These are phyloP conservation scores for Ivindomyrus marchei DNA, from an alignment of 2,113 vertebrate species.

Conservation along the genomic window DNA sequence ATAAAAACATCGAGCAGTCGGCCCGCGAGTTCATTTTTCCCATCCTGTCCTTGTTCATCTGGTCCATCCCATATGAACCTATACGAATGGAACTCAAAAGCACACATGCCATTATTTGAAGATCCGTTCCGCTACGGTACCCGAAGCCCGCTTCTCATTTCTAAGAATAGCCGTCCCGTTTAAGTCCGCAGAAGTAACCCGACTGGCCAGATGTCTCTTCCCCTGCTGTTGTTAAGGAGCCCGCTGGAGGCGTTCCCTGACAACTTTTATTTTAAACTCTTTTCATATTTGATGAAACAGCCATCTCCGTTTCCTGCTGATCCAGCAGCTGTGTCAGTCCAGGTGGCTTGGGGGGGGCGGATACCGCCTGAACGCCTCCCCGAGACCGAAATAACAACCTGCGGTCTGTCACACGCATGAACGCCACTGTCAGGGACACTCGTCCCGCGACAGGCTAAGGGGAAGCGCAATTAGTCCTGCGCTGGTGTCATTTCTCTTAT, in stretches of 20 bases:
- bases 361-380: not conserved
- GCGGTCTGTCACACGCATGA: conserved; percentile 5
- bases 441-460: not conserved
- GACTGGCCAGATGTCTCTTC: conserved; percentile 18
- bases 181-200: not conserved
- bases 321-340: conserved; percentile 54
- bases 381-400: conserved; percentile 6
- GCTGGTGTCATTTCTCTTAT: not conserved
- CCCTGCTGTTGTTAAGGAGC: not conserved
- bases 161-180: not conserved
- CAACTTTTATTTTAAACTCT: not conserved
- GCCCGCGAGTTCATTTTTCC: not conserved
- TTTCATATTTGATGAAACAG: conserved; percentile 12
- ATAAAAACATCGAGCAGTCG: conserved; percentile 34
- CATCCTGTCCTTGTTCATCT: not conserved
- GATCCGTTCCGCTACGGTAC: not conserved
- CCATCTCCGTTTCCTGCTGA: conserved; percentile 49
- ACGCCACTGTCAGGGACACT: not conserved
- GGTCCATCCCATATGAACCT: not conserved
- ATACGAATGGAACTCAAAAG: not conserved
- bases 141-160: not conserved
- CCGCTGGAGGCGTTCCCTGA: not conserved
- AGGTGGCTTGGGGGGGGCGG: not conserved
- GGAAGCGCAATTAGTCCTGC: not conserved
- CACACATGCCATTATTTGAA: not conserved